These are phyloP conservation scores for Ondatra zibethicus DNA, from an alignment of 2,113 vertebrate genomes.

Conservation along the genomic window DNA sequence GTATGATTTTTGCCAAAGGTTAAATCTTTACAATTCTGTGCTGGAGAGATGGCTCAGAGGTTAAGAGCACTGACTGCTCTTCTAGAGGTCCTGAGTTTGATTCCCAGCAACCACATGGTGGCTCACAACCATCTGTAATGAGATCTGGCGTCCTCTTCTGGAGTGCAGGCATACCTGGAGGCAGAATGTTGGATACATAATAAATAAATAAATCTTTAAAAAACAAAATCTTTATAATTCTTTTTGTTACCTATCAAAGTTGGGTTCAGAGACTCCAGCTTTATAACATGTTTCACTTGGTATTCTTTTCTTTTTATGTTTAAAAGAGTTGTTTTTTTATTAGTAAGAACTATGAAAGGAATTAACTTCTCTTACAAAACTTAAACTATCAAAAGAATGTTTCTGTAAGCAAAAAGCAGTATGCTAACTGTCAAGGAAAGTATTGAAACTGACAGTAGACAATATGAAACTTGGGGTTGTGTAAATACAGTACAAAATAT, in stretches of 20 bases:
- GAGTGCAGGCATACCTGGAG: too few relatives aligned
- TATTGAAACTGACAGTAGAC: neutral
- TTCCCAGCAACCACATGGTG: too few relatives aligned
- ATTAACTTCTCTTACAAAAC: constrained; percentile 53
- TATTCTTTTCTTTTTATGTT: constrained; percentile 49
- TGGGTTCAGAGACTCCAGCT: constrained; percentile 26
- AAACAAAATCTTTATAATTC: constrained; percentile 8
- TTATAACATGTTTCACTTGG: constrained; percentile 11
- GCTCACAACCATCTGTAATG: too few relatives aligned
- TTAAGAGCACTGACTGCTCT: too few relatives aligned
- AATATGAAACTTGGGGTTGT: neutral
- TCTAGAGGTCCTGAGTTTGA: too few relatives aligned
- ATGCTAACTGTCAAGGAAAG: constrained; percentile 37
- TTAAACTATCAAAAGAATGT: neutral
- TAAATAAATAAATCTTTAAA: too few relatives aligned
- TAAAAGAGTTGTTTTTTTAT: constrained; percentile 61
- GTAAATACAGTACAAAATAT: neutral
- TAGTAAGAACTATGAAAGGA: constrained; percentile 50
- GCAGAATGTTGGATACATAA: too few relatives aligned
- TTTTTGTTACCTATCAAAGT: constrained; percentile 21
- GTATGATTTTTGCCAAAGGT: constrained; percentile 17
- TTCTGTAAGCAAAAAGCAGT: constrained; percentile 8
- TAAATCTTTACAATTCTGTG: constrained; percentile 9
- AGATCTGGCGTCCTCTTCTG: too few relatives aligned
- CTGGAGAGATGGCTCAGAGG: too few relatives aligned